Evolutionary conservation across 2,113 vertebrate genomes (phyloP), one percentile per base, ranked within the genome.

Genomic region (Sebastes fasciatus): DNA sequence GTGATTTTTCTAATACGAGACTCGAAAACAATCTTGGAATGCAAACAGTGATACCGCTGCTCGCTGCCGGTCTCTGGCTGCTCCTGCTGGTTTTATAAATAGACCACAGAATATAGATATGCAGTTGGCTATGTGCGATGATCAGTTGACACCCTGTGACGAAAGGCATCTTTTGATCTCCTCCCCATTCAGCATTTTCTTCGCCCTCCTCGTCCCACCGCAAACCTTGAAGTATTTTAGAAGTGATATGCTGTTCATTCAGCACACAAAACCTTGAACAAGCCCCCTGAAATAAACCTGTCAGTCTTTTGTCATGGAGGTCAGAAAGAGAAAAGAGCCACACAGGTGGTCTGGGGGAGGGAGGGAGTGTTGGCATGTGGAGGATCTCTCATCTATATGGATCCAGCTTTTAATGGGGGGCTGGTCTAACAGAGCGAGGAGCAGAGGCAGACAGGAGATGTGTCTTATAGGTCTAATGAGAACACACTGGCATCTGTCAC

Each of bases 401-500:
- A 88, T 91, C 82, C 21, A 71, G 42, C 65, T 82, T 84, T 86
- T 77, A 86, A 66, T 45, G 78, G 83, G 74, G 83, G 52, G 57
- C 16, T 74, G 21, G 19, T 82, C 40, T 66, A 46, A 66, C 60
- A 23, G 80, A 77, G 84, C 46, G 17, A 79, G 74, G 45, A 83
- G 62, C 65, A 65, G 58, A 80, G 34, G 77, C 40, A 45, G 74
- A 49, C 34, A 82, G 68, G 84, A 89, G 79, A 82, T 66, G 85
- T 88, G 76, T 91, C 86, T 89, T 90, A 40, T 63, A 80, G 78
- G 74, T 86, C 93, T 90, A 83, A 85, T 80, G 79, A 80, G 78
- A 88, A 74, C 80, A 60, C 80, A 72, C 49, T 80, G 81, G 87
- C 65, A 91, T 92, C 74, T 91, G 90, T 91, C 89, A 80, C 90